phyloP scores from a whole-genome alignment of 2,113 vertebrate species.

The Chlorodrepanis virens region DNA sequence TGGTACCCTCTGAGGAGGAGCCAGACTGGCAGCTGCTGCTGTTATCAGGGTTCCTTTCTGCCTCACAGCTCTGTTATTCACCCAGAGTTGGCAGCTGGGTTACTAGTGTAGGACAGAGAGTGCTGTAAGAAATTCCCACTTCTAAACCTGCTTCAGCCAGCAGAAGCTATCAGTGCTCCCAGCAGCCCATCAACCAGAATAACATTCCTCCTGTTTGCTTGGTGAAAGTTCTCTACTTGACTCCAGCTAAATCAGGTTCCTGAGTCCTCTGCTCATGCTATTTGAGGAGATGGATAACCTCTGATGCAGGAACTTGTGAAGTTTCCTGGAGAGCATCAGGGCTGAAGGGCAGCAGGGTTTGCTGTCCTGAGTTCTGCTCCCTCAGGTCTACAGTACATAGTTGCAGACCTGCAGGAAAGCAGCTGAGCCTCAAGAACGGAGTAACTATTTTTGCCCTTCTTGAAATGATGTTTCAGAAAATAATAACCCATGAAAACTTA shows the following conservation, averaged over 20 bases:
- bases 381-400: rapidly evolving
- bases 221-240: background rate
- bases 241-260: background rate
- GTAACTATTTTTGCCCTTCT: background rate
- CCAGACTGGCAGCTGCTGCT: background rate
- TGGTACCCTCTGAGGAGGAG: background rate
- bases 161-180: background rate
- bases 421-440: background rate
- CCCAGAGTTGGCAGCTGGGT: background rate
- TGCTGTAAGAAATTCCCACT: background rate
- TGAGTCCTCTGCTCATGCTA: rapidly evolving
- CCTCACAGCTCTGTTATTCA: background rate
- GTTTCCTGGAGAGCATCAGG: background rate
- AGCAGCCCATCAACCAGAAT: background rate
- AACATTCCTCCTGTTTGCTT: background rate
- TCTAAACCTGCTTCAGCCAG: background rate
- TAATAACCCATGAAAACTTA: background rate
- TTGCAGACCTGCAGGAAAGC: background rate
- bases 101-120: background rate
- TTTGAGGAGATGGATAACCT: background rate
- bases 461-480: background rate
- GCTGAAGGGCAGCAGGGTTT: background rate
- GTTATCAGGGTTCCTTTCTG: background rate
- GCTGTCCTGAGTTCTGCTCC: background rate
- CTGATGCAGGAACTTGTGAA: background rate